Percentiles rank a stretch among this genome's conserved stretches.
These are phyloP conservation scores for Sphenodon punctatus DNA, from an alignment of 2,797 vertebrate species.

Conservation along the genomic window DNA sequence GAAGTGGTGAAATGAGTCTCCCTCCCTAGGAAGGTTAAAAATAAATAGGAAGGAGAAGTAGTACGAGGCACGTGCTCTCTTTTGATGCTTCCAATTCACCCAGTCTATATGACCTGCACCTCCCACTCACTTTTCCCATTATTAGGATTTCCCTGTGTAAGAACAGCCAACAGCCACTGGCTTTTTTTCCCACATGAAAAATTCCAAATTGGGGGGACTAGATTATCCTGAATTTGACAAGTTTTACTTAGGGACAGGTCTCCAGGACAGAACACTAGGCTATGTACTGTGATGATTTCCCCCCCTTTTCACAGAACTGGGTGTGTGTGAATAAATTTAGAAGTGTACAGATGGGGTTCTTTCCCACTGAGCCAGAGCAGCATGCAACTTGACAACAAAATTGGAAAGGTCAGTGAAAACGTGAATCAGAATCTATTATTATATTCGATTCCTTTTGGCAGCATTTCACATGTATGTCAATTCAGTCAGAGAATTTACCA, in stretches of 20 bases:
- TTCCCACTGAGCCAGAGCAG: neutral
- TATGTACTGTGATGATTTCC: neutral
- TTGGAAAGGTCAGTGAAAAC: neutral
- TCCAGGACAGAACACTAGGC: neutral
- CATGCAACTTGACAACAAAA: neutral
- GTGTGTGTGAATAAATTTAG: neutral
- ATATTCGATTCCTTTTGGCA: neutral
- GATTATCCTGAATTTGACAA: neutral
- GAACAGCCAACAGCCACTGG: neutral
- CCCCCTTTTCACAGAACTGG: neutral
- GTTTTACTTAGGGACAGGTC: neutral
- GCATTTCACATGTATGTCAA: neutral
- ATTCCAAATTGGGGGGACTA: neutral
- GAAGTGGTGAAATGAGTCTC: too few relatives aligned
- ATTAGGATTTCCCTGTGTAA: neutral
- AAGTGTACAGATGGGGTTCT: neutral
- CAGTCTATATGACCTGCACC: neutral
- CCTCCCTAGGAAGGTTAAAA: too few relatives aligned
- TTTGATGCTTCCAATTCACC: neutral
- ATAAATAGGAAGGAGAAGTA: too few relatives aligned
- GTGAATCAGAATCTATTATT: neutral
- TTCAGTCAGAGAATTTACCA: neutral
- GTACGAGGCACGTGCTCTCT: too few relatives aligned
- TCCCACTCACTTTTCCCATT: neutral
- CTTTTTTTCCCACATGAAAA: neutral